A percentile compares a stretch with the other conserved stretches of the same genome.
phyloP scores from a whole-genome alignment of 2,797 vertebrate genomes.

The Sebastes goodei region DNA sequence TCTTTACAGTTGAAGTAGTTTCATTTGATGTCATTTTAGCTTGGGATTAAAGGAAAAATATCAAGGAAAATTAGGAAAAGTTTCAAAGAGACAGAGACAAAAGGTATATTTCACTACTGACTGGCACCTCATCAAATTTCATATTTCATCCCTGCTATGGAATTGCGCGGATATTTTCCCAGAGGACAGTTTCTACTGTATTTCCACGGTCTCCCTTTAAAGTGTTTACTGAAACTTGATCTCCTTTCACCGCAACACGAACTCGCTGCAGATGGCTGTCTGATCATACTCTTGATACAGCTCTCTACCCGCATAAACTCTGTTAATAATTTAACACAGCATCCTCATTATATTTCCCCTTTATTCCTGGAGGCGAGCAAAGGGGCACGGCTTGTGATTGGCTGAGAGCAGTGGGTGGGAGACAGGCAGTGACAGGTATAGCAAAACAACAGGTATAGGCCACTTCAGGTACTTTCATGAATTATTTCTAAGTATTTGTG shows the following conservation, averaged over 20 bases:
- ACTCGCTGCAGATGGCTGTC: slow-evolving; percentile 65
- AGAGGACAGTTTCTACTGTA: background rate
- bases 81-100: background rate
- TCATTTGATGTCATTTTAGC: background rate
- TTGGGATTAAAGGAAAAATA: background rate
- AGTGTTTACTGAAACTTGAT: slow-evolving; percentile 58
- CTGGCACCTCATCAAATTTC: background rate
- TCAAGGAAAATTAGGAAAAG: background rate
- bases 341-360: slow-evolving; percentile 74
- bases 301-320: slow-evolving; percentile 66
- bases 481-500: slow-evolving; percentile 69
- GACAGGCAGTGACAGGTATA: slow-evolving; percentile 56
- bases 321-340: slow-evolving; percentile 80
- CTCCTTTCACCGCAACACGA: slow-evolving; percentile 55
- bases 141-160: background rate
- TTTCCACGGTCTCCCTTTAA: background rate
- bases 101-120: background rate
- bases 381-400: slow-evolving; percentile 67
- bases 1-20: background rate
- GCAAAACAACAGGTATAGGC: slow-evolving; percentile 26
- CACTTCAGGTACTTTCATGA: slow-evolving; percentile 64
- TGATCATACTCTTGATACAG: slow-evolving; percentile 65
- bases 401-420: slow-evolving; percentile 62
- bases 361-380: slow-evolving; percentile 63
- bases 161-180: background rate